phyloP scores from a whole-genome alignment of 2,888 invertebrate species.

The Eupithecia tripunctaria region DNA sequence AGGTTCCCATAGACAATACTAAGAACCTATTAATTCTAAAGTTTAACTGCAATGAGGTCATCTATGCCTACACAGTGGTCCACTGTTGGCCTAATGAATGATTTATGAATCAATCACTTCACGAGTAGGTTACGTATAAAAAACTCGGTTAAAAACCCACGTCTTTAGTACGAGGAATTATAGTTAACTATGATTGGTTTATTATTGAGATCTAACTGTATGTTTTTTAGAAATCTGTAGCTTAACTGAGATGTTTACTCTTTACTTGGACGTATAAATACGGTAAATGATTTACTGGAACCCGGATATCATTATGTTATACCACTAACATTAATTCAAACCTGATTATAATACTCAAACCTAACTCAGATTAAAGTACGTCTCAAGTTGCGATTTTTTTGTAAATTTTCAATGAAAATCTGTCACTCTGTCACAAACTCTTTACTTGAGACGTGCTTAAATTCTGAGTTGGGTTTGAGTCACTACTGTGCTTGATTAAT shows the following conservation, averaged over 20 bases:
- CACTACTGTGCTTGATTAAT: too few species aligned
- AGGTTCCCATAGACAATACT: conserved; percentile 7
- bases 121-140: conserved; percentile 25
- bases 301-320: too few species aligned
- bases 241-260: neutral
- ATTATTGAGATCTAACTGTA: neutral
- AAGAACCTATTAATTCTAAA: conserved; percentile 9
- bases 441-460: too few species aligned
- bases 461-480: too few species aligned
- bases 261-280: neutral
- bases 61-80: conserved; percentile 29
- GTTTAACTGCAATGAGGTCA: conserved; percentile 27
- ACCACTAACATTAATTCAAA: too few species aligned
- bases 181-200: neutral
- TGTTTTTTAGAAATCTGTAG: neutral
- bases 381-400: too few species aligned
- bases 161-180: neutral
- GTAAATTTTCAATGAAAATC: too few species aligned
- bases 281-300: too few species aligned
- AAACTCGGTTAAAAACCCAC: conserved; percentile 16
- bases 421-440: too few species aligned
- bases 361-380: too few species aligned
- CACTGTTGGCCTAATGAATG: conserved; percentile 34
- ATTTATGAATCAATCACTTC: conserved; percentile 36
- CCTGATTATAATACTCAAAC: too few species aligned